Percentiles rank a stretch among this genome's conserved stretches.
These are phyloP conservation scores for Atta colombica DNA, from an alignment of 1,140 invertebrate genomes.

Conservation along the genomic window DNA sequence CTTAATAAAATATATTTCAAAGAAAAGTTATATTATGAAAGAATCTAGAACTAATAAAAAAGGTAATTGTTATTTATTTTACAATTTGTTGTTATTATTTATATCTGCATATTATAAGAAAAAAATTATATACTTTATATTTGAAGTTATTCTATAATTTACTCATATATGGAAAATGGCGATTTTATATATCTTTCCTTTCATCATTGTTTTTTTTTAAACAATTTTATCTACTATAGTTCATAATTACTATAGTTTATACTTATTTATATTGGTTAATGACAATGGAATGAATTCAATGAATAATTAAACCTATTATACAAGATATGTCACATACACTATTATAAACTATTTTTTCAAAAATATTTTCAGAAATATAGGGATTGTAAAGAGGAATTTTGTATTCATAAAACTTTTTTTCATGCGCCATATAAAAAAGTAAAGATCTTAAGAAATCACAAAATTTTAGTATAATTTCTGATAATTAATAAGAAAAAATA, in stretches of 20 bases:
- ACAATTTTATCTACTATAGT: conserved; percentile 14
- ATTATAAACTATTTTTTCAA: conserved; percentile 3
- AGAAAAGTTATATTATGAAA: conserved; percentile 11
- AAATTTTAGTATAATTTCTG: not conserved
- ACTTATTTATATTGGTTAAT: conserved; percentile 18
- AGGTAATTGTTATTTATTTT: conserved; percentile 1
- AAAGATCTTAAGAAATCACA: not conserved
- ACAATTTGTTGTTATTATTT: not conserved
- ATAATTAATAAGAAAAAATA: conserved; percentile 3
- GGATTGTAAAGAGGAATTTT: conserved; percentile 9
- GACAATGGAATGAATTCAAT: conserved; percentile 10
- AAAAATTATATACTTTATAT: not conserved
- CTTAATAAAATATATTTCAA: not conserved
- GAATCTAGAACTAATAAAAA: not conserved
- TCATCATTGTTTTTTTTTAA: not conserved
- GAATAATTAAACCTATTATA: conserved; percentile 29
- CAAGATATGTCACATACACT: not conserved
- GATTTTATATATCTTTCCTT: not conserved
- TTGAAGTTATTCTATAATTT: conserved; percentile 44
- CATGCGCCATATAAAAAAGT: not conserved
- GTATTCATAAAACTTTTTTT: not conserved
- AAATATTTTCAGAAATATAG: not conserved
- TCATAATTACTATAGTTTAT: no score
- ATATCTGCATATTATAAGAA: conserved; percentile 6
- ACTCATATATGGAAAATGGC: not conserved